phyloP scores from a whole-genome alignment of 1,140 invertebrate species.

The Daktulosphaira vitifoliae region DNA sequence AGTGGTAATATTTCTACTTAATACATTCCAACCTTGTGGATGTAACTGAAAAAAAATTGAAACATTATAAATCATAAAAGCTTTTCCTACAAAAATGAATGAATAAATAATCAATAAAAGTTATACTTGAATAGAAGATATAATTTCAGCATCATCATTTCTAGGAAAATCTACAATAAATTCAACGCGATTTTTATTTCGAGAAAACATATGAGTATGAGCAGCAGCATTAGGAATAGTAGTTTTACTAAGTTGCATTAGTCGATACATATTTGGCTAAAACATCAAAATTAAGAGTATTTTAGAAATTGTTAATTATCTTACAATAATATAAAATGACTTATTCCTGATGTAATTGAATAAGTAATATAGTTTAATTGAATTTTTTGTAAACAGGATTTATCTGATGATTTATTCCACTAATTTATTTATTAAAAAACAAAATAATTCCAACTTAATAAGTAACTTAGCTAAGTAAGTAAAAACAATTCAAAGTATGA shows the following conservation, averaged over 20 bases:
- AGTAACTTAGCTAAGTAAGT: too few species aligned
- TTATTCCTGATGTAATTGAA: too few species aligned
- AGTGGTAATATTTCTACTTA: slow-evolving; percentile 76
- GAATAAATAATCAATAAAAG: background rate
- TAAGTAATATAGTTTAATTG: too few species aligned
- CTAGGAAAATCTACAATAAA: slow-evolving; percentile 81
- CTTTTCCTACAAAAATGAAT: slow-evolving; percentile 9
- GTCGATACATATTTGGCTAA: slow-evolving; percentile 76
- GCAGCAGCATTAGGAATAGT: slow-evolving; percentile 66
- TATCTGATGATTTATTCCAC: too few species aligned
- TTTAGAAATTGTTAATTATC: background rate
- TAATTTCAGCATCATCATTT: slow-evolving; percentile 77
- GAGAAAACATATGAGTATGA: slow-evolving; percentile 72
- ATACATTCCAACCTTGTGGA: slow-evolving; percentile 80
- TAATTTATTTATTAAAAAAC: too few species aligned
- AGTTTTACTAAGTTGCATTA: slow-evolving; percentile 78
- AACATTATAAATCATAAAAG: background rate
- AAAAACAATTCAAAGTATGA: too few species aligned
- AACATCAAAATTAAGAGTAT: slow-evolving; percentile 37
- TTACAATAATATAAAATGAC: background rate
- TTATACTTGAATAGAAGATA: slow-evolving; percentile 68
- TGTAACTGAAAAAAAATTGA: slow-evolving; percentile 54
- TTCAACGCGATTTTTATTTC: slow-evolving; percentile 72
- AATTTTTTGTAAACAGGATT: too few species aligned
- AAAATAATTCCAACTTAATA: too few species aligned